Percentiles rank a stretch among this genome's conserved stretches.
phyloP scores from a whole-genome alignment of 2,888 invertebrate genomes.

The Conus canariensis region DNA sequence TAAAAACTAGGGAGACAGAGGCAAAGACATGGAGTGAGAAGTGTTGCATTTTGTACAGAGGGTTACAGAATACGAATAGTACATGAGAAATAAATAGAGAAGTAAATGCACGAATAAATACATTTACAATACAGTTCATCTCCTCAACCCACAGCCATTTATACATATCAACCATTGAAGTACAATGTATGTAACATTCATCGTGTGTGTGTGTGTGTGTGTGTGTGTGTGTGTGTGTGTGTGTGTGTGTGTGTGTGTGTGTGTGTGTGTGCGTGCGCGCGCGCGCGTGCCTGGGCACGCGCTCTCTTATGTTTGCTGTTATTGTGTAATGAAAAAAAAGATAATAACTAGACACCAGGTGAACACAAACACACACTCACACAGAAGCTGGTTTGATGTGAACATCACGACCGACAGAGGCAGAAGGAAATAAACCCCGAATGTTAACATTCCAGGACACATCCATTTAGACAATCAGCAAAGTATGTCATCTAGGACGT shows the following conservation, averaged over 20 bases:
- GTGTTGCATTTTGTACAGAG: too few relatives aligned
- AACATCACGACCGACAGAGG: background rate
- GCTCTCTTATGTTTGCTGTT: background rate
- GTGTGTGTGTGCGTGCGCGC: background rate
- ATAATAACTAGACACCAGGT: background rate
- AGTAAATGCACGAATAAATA: too few relatives aligned
- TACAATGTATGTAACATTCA: background rate
- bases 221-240: background rate
- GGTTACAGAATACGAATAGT: too few relatives aligned
- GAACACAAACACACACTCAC: background rate
- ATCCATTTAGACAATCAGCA: background rate
- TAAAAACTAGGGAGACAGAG: too few relatives aligned
- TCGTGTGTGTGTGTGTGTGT: background rate
- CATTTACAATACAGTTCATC: too few relatives aligned
- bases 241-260: background rate
- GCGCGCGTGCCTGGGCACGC: background rate
- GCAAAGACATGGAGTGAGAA: too few relatives aligned
- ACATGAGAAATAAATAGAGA: too few relatives aligned
- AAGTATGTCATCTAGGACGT: background rate
- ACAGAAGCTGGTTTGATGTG: background rate
- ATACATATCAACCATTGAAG: too few relatives aligned
- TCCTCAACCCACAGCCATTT: too few relatives aligned
- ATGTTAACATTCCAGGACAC: too few relatives aligned
- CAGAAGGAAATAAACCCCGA: background rate
- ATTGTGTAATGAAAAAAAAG: background rate